Percentiles rank a stretch among this genome's conserved stretches.
Conservation (phyloP, 2,888 invertebrate genomes). For the Ichneumoninae sp. region DNA sequence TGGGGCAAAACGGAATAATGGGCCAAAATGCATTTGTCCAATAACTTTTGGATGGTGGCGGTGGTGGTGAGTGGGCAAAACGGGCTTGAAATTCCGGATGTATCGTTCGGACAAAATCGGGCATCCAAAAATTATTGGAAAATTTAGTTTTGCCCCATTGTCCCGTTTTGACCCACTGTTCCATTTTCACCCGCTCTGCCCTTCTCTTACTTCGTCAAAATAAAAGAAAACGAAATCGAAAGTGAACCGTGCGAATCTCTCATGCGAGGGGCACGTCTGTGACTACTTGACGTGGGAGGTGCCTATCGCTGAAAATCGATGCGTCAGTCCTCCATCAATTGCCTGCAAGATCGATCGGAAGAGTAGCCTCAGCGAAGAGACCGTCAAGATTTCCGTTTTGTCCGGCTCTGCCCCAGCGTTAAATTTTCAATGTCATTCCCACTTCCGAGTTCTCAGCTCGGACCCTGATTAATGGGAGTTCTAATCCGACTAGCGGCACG, state of each 20-base stretch:
- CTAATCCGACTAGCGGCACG: background rate
- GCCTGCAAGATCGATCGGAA: background rate
- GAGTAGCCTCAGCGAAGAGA: background rate
- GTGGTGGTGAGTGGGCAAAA: too few species aligned
- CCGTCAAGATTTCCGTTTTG: background rate
- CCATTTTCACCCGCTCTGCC: too few species aligned
- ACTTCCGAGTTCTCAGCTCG: slow-evolving; percentile 5
- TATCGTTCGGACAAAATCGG: too few species aligned
- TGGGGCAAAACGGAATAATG: too few species aligned
- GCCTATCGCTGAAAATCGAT: background rate
- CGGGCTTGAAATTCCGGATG: too few species aligned
- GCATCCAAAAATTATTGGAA: too few species aligned
- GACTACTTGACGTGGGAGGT: background rate
- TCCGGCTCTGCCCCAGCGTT: background rate
- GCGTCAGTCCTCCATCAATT: background rate
- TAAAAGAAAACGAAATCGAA: background rate
- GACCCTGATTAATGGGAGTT: slow-evolving; percentile 1
- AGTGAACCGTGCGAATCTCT: background rate
- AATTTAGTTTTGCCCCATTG: too few species aligned
- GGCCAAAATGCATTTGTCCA: too few species aligned
- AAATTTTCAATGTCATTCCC: background rate
- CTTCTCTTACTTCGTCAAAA: too few species aligned
- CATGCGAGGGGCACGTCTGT: background rate
- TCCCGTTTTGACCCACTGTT: too few species aligned
- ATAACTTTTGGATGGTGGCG: too few species aligned